These are phyloP conservation scores for Muscicapa striata DNA, from an alignment of 2,797 vertebrate species.

Conservation along the genomic window DNA sequence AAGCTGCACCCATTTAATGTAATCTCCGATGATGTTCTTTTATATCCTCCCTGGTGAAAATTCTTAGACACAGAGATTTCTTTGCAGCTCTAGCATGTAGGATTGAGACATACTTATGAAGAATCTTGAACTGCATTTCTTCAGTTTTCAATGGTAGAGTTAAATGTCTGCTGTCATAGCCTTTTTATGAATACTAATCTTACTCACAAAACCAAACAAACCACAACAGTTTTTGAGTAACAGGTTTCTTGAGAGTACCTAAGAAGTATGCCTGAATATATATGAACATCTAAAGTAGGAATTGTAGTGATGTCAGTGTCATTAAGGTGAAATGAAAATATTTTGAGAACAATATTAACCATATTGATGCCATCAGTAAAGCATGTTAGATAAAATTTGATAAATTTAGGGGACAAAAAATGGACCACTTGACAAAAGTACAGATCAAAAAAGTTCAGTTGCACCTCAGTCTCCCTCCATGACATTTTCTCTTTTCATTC, in stretches of 20 bases:
- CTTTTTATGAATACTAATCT: background rate
- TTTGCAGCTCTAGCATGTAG: background rate
- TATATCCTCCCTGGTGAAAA: background rate
- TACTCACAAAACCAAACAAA: background rate
- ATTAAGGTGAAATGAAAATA: background rate
- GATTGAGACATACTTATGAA: background rate
- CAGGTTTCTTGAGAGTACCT: background rate
- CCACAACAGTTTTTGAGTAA: background rate
- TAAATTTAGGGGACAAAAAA: background rate
- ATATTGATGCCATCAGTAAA: background rate
- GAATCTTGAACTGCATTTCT: background rate
- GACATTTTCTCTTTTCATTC: background rate
- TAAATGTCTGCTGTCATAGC: background rate
- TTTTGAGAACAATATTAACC: background rate
- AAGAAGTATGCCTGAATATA: background rate
- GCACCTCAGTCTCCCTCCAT: background rate
- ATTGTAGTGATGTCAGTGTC: background rate
- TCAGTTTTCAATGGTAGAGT: background rate
- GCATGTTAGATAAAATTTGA: background rate
- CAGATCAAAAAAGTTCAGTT: background rate
- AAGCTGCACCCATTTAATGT: background rate
- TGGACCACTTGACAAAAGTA: background rate
- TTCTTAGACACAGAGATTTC: background rate
- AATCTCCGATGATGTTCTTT: background rate
- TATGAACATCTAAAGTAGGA: background rate